Evolutionary conservation across 1,140 invertebrate species (phyloP), one percentile per base, ranked within the genome.

Genomic region (Diprion similis): DNA sequence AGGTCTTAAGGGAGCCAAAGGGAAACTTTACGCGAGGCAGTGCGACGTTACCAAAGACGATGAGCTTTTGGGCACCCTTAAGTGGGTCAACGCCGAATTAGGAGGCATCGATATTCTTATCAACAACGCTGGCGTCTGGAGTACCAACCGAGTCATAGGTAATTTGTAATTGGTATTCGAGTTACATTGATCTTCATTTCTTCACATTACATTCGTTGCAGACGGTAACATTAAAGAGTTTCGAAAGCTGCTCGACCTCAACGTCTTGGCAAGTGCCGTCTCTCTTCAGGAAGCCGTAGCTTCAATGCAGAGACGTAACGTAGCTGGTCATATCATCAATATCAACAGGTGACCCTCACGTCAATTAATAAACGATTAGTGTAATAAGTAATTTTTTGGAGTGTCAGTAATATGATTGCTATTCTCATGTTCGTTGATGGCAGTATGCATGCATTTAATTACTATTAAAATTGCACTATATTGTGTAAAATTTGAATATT

Each of bases 31-130:
- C 66, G 19, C 83, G 0, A 80, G 84, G 15, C 80, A 89, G 73
- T 92, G 91, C 79, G 92, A 93, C 76, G 75, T 93, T 0, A 83
- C 82, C 8, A 86, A 90, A 1, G 91, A 92, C 79, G 86, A 90
- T 7, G 89, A 94, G 0, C 91, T 96, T 65, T 79, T 90, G 13
- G 83, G 85, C n/a, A 90, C 93, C 65, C 95, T 96, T 79, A 80
- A 90, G 71, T 91, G 89, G 89, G 89, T 92, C 15, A 88, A 91
- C 65, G 82, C 89, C 11, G 89, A 89, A 1, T 84, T 92, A 46
- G 93, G 92, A 8, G 90, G 91, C 15, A 86, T 94, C 1, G 91
- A 95, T 79, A 85, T 95, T 2, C 86, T 95, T 66, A 86, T 96
- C 45, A 96, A 95, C 80, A 95, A 94, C 81, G 94, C 94, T 6